Percentiles rank a stretch among this genome's conserved stretches.
These are phyloP conservation scores for Schrankia costaestrigalis DNA, from an alignment of 2,888 invertebrate genomes.

Conservation along the genomic window DNA sequence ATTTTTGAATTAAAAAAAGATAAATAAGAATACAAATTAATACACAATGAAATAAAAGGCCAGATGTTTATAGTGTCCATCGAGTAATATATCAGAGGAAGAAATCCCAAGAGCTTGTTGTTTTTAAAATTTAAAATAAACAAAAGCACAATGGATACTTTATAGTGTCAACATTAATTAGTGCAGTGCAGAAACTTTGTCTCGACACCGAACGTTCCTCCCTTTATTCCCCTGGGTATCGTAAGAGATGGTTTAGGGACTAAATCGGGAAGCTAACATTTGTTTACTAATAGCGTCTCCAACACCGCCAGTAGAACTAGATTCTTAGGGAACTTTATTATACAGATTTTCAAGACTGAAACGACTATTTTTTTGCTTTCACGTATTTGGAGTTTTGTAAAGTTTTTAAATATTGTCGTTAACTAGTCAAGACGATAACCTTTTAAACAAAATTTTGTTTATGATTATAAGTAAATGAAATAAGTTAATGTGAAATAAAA, in stretches of 20 bases:
- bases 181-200: slow-evolving; percentile 3
- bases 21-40: no score
- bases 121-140: slow-evolving; percentile 3
- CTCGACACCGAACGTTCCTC: slow-evolving; percentile 1
- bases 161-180: slow-evolving; percentile 11
- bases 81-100: neutral
- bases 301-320: no score
- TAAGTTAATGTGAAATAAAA: no score
- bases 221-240: slow-evolving; percentile 11
- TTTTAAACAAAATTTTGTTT: no score
- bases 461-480: no score
- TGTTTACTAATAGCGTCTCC: neutral
- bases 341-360: no score
- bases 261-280: slow-evolving; percentile 7
- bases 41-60: neutral
- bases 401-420: no score
- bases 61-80: neutral
- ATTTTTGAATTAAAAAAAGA: no score
- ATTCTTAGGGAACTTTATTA: no score
- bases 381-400: no score
- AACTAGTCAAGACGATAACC: no score
- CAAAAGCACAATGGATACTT: slow-evolving; percentile 6
- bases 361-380: no score
- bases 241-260: slow-evolving; percentile 14
- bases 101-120: slow-evolving; percentile 3